Evolutionary conservation across 2,797 vertebrate genomes (phyloP).

Genomic region (Anisognathus igniventris): DNA sequence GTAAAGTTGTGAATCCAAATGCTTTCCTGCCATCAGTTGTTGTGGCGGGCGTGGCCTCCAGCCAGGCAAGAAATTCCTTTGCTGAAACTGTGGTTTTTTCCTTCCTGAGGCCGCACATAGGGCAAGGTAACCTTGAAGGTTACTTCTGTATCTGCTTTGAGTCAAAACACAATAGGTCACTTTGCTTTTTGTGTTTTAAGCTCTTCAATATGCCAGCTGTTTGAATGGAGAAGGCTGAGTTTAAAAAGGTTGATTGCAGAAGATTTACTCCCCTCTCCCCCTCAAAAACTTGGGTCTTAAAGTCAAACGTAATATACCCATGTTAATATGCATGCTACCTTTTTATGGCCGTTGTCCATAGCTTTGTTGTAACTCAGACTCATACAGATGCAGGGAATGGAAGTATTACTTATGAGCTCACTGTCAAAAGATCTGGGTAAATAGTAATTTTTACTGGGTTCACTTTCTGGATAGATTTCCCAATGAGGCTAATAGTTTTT

Average conservation of each 20-base stretch:
- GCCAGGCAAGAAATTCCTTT: slow-evolving; percentile 77
- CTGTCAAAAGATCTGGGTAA: background rate
- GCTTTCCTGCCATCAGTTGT: slow-evolving; percentile 74
- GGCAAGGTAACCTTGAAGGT: slow-evolving; percentile 59
- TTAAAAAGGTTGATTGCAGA: background rate
- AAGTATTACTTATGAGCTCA: accelerated
- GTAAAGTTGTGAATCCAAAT: slow-evolving; percentile 68
- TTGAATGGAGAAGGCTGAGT: background rate
- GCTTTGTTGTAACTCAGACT: background rate
- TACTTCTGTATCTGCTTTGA: background rate
- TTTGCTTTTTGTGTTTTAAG: background rate
- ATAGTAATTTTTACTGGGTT: background rate
- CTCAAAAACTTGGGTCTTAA: background rate
- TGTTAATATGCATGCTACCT: accelerated
- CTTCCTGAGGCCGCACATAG: slow-evolving; percentile 39
- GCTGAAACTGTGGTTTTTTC: slow-evolving; percentile 64
- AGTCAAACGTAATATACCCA: background rate
- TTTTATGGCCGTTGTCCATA: background rate
- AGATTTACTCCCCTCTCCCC: background rate
- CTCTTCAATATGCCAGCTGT: background rate
- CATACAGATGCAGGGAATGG: background rate
- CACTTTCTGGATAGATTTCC: background rate
- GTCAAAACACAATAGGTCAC: background rate
- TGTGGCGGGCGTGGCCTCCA: slow-evolving; percentile 73
- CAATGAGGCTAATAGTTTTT: background rate